phyloP scores from a whole-genome alignment of 2,113 vertebrate genomes.

The Dissostichus mawsoni region DNA sequence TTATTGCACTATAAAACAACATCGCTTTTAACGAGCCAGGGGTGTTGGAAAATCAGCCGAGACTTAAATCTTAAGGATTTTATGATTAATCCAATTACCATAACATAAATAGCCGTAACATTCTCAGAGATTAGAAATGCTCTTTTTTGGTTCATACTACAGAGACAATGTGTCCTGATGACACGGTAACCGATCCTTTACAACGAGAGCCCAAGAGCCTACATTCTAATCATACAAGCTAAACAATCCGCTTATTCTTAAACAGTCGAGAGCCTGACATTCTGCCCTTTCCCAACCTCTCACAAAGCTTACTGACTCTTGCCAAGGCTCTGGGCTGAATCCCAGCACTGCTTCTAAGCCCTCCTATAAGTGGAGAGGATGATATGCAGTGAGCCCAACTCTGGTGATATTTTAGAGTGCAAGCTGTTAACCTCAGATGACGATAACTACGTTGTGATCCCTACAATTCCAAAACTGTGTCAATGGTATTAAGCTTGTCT shows the following conservation, averaged over 20 bases:
- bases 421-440: conserved; percentile 10
- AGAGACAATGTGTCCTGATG: conserved; percentile 9
- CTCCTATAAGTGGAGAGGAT: conserved; percentile 10
- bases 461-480: background rate
- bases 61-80: background rate
- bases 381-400: background rate
- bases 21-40: background rate
- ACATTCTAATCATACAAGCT: conserved; percentile 45
- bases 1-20: background rate
- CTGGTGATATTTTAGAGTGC: background rate
- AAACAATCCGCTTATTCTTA: conserved; percentile 54
- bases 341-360: conserved; percentile 30
- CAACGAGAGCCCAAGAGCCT: conserved; percentile 12
- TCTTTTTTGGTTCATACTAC: background rate
- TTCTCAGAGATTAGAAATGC: background rate
- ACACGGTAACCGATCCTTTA: conserved; percentile 15
- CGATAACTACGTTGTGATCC: background rate
- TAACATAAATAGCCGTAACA: background rate
- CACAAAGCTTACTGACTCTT: conserved; percentile 36
- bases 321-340: conserved; percentile 31
- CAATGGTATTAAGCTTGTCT: background rate
- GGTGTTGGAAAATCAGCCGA: background rate
- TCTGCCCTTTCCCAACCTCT: conserved; percentile 33
- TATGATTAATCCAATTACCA: conserved; percentile 2
- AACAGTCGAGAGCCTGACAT: conserved; percentile 45